Percentiles rank a stretch among this genome's conserved stretches.
These are phyloP conservation scores for Notarius lentiginosus DNA, from an alignment of 2,113 vertebrate species.

Conservation along the genomic window DNA sequence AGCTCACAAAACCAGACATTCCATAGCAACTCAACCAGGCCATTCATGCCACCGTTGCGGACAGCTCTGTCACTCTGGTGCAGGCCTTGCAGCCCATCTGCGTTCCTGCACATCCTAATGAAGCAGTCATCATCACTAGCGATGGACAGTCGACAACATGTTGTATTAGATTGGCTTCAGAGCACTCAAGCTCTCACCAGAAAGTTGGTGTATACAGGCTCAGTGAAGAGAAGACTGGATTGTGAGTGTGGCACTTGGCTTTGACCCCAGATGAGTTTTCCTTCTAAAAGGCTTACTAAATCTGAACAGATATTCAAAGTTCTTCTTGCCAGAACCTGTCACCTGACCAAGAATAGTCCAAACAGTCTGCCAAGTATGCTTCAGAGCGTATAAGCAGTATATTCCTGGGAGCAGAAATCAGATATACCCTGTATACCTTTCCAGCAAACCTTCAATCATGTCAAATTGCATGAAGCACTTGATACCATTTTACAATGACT, in stretches of 20 bases:
- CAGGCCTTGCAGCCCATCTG: too few species aligned
- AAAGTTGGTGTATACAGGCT: neutral
- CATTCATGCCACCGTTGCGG: too few species aligned
- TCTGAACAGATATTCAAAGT: slow-evolving; percentile 49
- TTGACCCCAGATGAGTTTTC: slow-evolving; percentile 51
- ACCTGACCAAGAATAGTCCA: slow-evolving; percentile 42
- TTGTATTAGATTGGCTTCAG: too few species aligned
- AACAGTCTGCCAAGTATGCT: slow-evolving; percentile 30
- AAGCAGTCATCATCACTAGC: too few species aligned
- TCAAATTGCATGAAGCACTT: neutral
- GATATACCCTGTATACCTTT: slow-evolving; percentile 17
- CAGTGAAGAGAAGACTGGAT: neutral
- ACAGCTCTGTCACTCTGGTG: too few species aligned
- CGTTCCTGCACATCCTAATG: too few species aligned
- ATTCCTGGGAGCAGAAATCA: slow-evolving; percentile 17
- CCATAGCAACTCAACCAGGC: too few species aligned
- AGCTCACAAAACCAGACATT: too few species aligned
- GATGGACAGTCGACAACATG: too few species aligned
- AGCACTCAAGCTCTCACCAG: neutral
- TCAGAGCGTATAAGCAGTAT: neutral
- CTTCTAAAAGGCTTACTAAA: slow-evolving; percentile 50
- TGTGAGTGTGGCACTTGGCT: slow-evolving; percentile 7
- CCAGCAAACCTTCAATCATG: slow-evolving; percentile 29
- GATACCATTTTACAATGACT: neutral
- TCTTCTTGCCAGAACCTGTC: slow-evolving; percentile 33